These are phyloP conservation scores for Coremacera marginata DNA, from an alignment of 2,888 invertebrate species.

Conservation along the genomic window DNA sequence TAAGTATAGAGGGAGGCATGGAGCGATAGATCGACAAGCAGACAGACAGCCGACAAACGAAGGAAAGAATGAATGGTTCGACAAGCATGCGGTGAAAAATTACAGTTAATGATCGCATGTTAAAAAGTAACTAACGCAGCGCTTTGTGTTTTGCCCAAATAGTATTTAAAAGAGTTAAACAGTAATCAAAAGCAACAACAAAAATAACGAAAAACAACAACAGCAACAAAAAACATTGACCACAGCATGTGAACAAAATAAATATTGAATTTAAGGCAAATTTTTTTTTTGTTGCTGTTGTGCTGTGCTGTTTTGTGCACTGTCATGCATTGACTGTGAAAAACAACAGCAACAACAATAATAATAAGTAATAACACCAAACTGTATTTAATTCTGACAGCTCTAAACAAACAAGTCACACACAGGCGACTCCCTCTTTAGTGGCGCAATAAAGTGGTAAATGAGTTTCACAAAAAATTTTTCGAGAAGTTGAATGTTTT, in stretches of 20 bases:
- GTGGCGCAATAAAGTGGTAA: too few relatives aligned
- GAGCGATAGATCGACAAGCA: not conserved
- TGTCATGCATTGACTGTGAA: not conserved
- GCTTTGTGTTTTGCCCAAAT: not conserved
- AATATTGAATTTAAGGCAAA: not conserved
- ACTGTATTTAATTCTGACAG: too few relatives aligned
- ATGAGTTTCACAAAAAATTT: too few relatives aligned
- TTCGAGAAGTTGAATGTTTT: too few relatives aligned
- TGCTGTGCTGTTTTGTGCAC: not conserved
- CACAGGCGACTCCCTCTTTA: too few relatives aligned
- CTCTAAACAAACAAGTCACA: too few relatives aligned
- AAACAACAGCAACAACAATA: not conserved
- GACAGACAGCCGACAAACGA: not conserved
- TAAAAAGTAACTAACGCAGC: slow-evolving; percentile 2
- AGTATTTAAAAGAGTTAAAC: not conserved
- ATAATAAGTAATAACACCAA: not conserved
- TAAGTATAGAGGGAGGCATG: not conserved
- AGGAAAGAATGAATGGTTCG: too few relatives aligned
- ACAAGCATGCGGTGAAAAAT: not conserved
- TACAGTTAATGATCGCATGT: slow-evolving; percentile 34
- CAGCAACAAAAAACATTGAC: not conserved
- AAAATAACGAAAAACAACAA: not conserved
- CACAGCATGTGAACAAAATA: not conserved
- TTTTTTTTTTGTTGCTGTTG: too few relatives aligned
- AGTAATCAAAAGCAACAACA: not conserved